Evolutionary conservation across 2,888 invertebrate genomes (phyloP).

Genomic region (Tryphoninae sp.): DNA sequence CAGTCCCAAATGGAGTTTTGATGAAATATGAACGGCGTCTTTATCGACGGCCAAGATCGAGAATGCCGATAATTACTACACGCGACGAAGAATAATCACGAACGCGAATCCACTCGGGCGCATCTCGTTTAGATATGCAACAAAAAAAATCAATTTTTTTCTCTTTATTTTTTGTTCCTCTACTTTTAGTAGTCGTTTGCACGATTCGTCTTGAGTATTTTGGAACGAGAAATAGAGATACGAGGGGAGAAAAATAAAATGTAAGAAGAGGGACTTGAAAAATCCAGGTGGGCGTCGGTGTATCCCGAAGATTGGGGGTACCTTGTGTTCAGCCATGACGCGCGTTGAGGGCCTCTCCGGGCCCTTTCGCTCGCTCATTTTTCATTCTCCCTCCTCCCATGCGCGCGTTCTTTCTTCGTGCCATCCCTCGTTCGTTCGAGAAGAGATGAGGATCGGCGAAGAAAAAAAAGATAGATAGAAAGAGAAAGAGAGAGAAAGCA

Average conservation of each 20-base stretch:
- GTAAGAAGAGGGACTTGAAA: conserved; percentile 9
- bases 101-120: conserved; percentile 9
- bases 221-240: conserved; percentile 17
- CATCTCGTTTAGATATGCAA: not conserved
- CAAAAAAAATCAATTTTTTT: conserved; percentile 2
- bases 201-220: conserved; percentile 33
- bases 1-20: not conserved
- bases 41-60: conserved; percentile 9
- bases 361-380: conserved; percentile 56
- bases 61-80: conserved; percentile 31
- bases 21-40: conserved; percentile 48
- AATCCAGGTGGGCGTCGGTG: conserved; percentile 44
- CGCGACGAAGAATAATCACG: conserved; percentile 32
- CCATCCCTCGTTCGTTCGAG: conserved; percentile 22
- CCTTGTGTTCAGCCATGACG: conserved; percentile 23
- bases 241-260: not conserved
- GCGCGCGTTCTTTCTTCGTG: conserved; percentile 14
- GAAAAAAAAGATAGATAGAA: not conserved
- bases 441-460: conserved; percentile 36
- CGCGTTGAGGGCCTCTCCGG: conserved; percentile 39
- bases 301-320: conserved; percentile 42
- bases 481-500: not conserved
- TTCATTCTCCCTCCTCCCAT: conserved; percentile 44
- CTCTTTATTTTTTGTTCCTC: not conserved
- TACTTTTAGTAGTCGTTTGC: not conserved